Evolutionary conservation across 2,888 invertebrate species (phyloP).

Genomic region (Synergus umbraculus): DNA sequence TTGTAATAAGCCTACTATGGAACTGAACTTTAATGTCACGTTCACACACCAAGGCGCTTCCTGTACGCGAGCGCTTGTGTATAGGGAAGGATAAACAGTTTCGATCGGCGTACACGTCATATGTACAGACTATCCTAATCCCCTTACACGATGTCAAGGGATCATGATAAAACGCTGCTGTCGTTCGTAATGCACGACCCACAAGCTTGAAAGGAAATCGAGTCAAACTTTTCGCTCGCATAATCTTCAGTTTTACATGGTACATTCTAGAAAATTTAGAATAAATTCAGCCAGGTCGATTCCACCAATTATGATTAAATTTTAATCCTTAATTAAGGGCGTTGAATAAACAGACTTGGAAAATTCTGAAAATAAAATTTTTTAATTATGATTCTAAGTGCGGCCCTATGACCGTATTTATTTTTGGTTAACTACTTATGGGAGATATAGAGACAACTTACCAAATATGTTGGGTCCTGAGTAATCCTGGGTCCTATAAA

Average conservation of each 20-base stretch:
- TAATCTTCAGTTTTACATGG: background rate
- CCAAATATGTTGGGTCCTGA: too few relatives aligned
- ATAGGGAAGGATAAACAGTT: background rate
- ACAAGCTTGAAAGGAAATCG: background rate
- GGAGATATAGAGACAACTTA: too few relatives aligned
- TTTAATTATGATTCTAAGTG: too few relatives aligned
- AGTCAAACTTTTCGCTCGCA: background rate
- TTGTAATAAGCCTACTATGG: background rate
- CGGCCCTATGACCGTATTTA: too few relatives aligned
- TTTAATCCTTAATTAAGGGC: too few relatives aligned
- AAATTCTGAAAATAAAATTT: too few relatives aligned
- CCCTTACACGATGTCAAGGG: background rate
- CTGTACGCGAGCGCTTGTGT: background rate
- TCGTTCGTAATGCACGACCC: background rate
- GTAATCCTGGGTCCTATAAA: too few relatives aligned
- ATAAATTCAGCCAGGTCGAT: too few relatives aligned
- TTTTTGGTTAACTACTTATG: too few relatives aligned
- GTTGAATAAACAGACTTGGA: too few relatives aligned
- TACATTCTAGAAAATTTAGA: too few relatives aligned
- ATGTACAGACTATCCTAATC: background rate
- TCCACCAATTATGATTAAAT: too few relatives aligned
- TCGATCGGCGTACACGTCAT: background rate
- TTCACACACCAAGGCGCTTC: background rate
- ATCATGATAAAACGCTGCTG: background rate
- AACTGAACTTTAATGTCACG: background rate